A percentile compares a stretch with the other conserved stretches of the same genome.
Evolutionary conservation across 1,140 invertebrate species (phyloP).

Genomic region (Drosophila mojavensis): DNA sequence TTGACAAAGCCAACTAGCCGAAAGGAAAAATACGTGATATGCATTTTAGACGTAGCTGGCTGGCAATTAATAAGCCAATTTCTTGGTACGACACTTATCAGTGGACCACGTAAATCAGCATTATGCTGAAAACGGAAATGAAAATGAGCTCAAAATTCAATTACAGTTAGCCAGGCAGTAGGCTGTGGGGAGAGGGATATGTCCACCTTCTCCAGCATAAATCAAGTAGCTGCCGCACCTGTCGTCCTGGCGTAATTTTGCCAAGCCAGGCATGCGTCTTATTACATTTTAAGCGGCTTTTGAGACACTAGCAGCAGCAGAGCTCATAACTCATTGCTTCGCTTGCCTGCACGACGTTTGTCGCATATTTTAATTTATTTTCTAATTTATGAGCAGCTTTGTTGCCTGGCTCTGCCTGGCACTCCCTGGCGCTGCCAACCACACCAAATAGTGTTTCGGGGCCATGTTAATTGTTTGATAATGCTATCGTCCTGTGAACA

Average conservation of each 20-base stretch:
- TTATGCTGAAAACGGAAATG: slow-evolving; percentile 66
- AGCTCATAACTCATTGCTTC: slow-evolving; percentile 69
- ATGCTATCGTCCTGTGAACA: slow-evolving; percentile 55
- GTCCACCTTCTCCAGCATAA: slow-evolving; percentile 53
- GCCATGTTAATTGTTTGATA: slow-evolving; percentile 61
- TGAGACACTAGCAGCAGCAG: slow-evolving; percentile 5
- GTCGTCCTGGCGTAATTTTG: slow-evolving; percentile 54
- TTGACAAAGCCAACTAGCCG: slow-evolving; percentile 39
- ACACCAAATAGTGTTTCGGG: slow-evolving; percentile 47
- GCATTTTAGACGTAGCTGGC: slow-evolving; percentile 45
- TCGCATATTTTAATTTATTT: slow-evolving; percentile 80
- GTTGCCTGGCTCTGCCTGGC: slow-evolving; percentile 6
- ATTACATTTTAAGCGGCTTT: slow-evolving; percentile 78
- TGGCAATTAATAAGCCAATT: slow-evolving; percentile 73
- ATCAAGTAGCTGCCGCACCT: slow-evolving; percentile 53
- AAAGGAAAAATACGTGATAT: slow-evolving; percentile 68
- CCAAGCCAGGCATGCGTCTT: slow-evolving; percentile 55
- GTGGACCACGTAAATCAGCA: slow-evolving; percentile 70
- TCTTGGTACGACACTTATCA: slow-evolving; percentile 51
- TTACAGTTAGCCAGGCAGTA: slow-evolving; percentile 41
- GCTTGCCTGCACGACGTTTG: slow-evolving; percentile 54
- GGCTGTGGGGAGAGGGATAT: too few relatives aligned
- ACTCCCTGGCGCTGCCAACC: slow-evolving; percentile 34
- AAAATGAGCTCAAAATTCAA: slow-evolving; percentile 81
- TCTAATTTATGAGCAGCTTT: slow-evolving; percentile 75